Evolutionary conservation across 2,113 vertebrate species (phyloP).

Genomic region (Manacus vitellinus): DNA sequence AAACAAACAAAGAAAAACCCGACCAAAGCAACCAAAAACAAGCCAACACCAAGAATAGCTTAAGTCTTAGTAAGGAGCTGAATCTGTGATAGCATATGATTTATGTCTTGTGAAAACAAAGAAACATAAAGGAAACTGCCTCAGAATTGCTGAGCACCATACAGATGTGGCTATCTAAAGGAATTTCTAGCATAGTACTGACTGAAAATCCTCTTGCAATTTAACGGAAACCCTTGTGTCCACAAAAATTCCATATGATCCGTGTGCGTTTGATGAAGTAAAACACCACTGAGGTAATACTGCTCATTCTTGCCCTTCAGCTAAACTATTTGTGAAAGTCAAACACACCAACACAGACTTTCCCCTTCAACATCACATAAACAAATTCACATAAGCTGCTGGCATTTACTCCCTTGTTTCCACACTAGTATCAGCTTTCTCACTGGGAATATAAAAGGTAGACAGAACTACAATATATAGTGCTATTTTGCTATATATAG

Average conservation of each 20-base stretch:
- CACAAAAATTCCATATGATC: background rate
- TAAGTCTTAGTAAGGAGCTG: background rate
- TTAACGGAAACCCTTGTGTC: background rate
- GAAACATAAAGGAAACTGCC: background rate
- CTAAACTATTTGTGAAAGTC: background rate
- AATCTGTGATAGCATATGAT: background rate
- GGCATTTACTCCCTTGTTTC: background rate
- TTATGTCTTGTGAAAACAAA: background rate
- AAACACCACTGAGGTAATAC: background rate
- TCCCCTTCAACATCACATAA: background rate
- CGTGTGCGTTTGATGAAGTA: background rate
- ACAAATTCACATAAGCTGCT: background rate
- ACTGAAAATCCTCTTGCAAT: background rate
- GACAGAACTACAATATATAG: background rate
- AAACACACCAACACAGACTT: background rate
- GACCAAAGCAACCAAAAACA: background rate
- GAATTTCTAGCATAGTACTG: background rate
- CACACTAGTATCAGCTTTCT: background rate
- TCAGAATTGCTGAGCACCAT: background rate
- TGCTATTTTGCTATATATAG: background rate
- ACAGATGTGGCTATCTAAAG: background rate
- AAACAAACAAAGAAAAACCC: background rate
- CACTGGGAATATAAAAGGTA: background rate
- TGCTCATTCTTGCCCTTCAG: background rate
- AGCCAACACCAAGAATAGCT: background rate